A percentile compares a stretch with the other conserved stretches of the same genome.
Evolutionary conservation across 2,113 vertebrate genomes (phyloP).

Genomic region (Equus przewalskii): DNA sequence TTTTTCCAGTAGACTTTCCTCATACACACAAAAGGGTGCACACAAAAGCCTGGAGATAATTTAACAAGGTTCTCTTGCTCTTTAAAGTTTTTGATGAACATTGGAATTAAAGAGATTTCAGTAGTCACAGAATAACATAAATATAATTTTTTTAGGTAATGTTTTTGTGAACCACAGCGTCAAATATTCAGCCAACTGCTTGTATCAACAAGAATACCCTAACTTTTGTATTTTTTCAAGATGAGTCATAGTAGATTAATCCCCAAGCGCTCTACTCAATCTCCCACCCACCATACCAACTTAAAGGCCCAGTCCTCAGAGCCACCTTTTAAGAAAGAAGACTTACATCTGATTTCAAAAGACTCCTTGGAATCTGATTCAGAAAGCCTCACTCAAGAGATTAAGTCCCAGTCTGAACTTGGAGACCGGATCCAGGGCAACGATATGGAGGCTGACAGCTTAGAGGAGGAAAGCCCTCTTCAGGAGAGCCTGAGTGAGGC

Average conservation of each 20-base stretch:
- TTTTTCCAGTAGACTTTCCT: slow-evolving; percentile 48
- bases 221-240: slow-evolving; percentile 14
- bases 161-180: neutral
- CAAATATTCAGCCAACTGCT: neutral
- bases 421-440: slow-evolving; percentile 53
- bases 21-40: neutral
- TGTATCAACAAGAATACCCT: rapidly evolving
- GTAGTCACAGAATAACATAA: neutral
- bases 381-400: slow-evolving; percentile 85
- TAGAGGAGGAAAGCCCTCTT: slow-evolving; percentile 82
- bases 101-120: neutral
- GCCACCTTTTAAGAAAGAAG: neutral
- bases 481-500: slow-evolving; percentile 49
- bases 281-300: slow-evolving; percentile 46
- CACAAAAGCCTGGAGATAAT: slow-evolving; percentile 34
- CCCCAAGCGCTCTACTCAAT: neutral
- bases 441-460: slow-evolving; percentile 71
- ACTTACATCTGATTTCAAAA: slow-evolving; percentile 57
- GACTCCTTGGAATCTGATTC: slow-evolving; percentile 87
- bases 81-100: slow-evolving; percentile 45
- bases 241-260: slow-evolving; percentile 41
- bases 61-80: neutral
- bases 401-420: slow-evolving; percentile 74
- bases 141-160: slow-evolving; percentile 69
- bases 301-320: slow-evolving; percentile 52